A percentile compares a stretch with the other conserved stretches of the same genome.
These are phyloP conservation scores for Rhabdomys pumilio DNA, from an alignment of 2,797 vertebrate genomes.

Conservation along the genomic window DNA sequence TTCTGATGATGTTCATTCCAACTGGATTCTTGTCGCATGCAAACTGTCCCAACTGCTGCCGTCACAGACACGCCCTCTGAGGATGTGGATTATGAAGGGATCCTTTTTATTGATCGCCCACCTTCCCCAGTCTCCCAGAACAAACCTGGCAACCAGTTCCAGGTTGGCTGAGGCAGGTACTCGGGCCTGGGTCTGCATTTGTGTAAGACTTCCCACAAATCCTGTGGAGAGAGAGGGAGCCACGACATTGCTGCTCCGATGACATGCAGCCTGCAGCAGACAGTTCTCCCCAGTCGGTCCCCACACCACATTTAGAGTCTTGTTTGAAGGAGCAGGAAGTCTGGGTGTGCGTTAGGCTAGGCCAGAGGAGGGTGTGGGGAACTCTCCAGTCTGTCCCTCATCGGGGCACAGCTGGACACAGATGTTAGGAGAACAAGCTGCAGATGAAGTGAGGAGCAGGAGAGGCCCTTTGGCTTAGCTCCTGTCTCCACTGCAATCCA, in stretches of 20 bases:
- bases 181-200: conserved; percentile 44
- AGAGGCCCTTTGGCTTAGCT: not conserved
- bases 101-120: not conserved
- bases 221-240: not conserved
- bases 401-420: not conserved
- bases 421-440: not conserved
- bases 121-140: not conserved
- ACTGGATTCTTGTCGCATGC: not conserved
- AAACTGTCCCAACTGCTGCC: not conserved
- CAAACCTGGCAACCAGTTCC: not conserved
- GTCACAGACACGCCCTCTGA: not conserved
- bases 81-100: not conserved
- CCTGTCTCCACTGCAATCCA: not conserved
- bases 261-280: not conserved
- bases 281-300: not conserved
- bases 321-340: not conserved
- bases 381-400: not conserved
- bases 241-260: not conserved
- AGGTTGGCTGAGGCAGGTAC: not conserved
- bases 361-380: not conserved
- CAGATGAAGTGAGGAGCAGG: fast-evolving
- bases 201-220: not conserved
- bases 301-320: not conserved
- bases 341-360: not conserved
- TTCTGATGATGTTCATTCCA: conserved; percentile 2